Evolutionary conservation across 2,888 invertebrate genomes (phyloP).

Genomic region (Melinaea marsaeus): DNA sequence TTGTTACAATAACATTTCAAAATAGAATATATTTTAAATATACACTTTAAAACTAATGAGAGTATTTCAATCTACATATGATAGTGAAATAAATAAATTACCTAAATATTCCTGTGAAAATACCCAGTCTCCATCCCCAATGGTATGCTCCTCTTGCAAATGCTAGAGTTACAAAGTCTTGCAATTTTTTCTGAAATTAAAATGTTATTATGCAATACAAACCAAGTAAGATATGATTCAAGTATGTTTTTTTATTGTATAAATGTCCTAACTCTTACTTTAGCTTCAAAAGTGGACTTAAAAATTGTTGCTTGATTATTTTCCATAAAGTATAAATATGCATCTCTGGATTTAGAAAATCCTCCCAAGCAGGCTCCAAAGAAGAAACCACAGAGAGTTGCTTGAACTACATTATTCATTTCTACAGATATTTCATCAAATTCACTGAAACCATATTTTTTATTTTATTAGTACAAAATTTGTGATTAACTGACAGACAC

Average conservation of each 20-base stretch:
- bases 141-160: conserved; percentile 85
- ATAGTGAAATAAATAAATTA: conserved; percentile 44
- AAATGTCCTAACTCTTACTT: conserved; percentile 61
- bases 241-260: too few relatives aligned
- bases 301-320: conserved; percentile 86
- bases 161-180: conserved; percentile 82
- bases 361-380: conserved; percentile 83
- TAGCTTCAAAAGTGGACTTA: conserved; percentile 81
- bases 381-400: conserved; percentile 77
- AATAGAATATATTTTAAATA: too few relatives aligned
- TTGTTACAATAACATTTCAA: too few relatives aligned
- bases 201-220: background rate
- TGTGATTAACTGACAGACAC: too few relatives aligned
- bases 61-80: background rate
- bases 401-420: conserved; percentile 78
- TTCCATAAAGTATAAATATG: conserved; percentile 83
- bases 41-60: background rate
- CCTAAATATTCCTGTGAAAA: conserved; percentile 84
- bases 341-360: conserved; percentile 74
- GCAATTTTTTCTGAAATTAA: conserved; percentile 80
- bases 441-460: conserved; percentile 74
- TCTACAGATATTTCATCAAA: conserved; percentile 80
- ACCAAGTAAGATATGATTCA: too few relatives aligned
- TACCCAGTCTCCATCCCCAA: conserved; percentile 83
- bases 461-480: background rate